Percentiles rank a stretch among this genome's conserved stretches.
Evolutionary conservation across 2,888 invertebrate species (phyloP).

Genomic region (Nomada fabriciana): DNA sequence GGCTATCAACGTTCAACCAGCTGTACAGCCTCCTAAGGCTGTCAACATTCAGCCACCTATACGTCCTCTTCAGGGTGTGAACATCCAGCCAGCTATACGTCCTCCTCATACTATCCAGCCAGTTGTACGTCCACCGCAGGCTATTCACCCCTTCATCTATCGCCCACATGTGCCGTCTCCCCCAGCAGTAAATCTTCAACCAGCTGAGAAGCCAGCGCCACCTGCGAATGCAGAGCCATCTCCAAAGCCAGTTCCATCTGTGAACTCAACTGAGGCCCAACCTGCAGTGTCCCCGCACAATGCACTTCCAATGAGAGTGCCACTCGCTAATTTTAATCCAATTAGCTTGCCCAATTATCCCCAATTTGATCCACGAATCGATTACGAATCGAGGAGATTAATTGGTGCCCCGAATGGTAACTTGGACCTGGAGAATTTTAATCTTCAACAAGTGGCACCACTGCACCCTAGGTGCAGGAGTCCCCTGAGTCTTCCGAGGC

Average conservation of each 20-base stretch:
- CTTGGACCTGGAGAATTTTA: too few relatives aligned
- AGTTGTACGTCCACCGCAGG: not conserved
- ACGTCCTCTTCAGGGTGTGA: not conserved
- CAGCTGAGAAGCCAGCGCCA: not conserved
- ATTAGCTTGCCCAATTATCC: too few relatives aligned
- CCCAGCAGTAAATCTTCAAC: not conserved
- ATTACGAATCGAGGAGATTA: too few relatives aligned
- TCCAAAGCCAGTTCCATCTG: not conserved
- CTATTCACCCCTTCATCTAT: not conserved
- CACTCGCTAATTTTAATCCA: too few relatives aligned
- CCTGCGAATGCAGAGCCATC: too few relatives aligned
- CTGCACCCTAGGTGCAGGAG: too few relatives aligned
- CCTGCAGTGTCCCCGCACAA: not conserved
- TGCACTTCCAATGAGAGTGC: not conserved
- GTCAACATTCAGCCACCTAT: not conserved
- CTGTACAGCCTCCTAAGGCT: not conserved
- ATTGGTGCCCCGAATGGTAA: too few relatives aligned
- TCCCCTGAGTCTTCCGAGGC: too few relatives aligned
- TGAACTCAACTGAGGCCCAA: not conserved
- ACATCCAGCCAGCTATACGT: slow-evolving; percentile 4
- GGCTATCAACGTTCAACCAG: slow-evolving; percentile 8
- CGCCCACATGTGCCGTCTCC: not conserved
- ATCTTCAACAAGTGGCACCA: too few relatives aligned
- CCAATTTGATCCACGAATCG: too few relatives aligned
- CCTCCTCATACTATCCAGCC: slow-evolving; percentile 15